A percentile compares a stretch with the other conserved stretches of the same genome.
phyloP scores from a whole-genome alignment of 2,113 vertebrate species.

The Percopsis transmontana region DNA sequence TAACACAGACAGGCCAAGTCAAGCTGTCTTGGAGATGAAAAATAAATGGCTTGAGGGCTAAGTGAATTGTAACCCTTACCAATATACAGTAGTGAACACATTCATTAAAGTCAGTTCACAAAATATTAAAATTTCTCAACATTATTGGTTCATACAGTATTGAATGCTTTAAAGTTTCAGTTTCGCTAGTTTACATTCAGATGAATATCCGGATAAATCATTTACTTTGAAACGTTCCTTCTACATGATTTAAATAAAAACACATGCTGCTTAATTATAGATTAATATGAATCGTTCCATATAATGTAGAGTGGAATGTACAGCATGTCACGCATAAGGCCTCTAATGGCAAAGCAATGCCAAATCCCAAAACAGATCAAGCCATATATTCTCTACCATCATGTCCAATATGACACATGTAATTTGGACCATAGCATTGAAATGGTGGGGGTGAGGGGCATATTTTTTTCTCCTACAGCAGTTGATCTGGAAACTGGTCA shows the following conservation, averaged over 20 bases:
- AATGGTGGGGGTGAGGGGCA: not conserved
- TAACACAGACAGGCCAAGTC: slow-evolving; percentile 44
- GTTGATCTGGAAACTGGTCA: slow-evolving; percentile 49
- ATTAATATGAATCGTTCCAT: too few relatives aligned
- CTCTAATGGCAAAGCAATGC: slow-evolving; percentile 20
- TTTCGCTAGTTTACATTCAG: not conserved
- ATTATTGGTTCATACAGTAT: slow-evolving; percentile 26
- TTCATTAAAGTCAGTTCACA: slow-evolving; percentile 45
- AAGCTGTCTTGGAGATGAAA: slow-evolving; percentile 49
- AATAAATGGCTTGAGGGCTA: slow-evolving; percentile 35
- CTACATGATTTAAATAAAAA: slow-evolving; percentile 32
- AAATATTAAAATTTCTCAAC: slow-evolving; percentile 14
- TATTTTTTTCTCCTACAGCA: not conserved
- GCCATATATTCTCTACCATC: slow-evolving; percentile 26
- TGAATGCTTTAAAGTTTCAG: slow-evolving; percentile 2
- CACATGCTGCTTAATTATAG: slow-evolving; percentile 11
- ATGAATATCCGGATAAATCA: slow-evolving; percentile 25
- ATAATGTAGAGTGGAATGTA: not conserved
- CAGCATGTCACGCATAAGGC: not conserved
- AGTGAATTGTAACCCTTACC: slow-evolving; percentile 28
- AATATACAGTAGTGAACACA: slow-evolving; percentile 12
- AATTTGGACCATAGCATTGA: slow-evolving; percentile 37
- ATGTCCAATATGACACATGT: slow-evolving; percentile 48
- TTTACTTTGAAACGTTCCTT: slow-evolving; percentile 31
- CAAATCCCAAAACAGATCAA: slow-evolving; percentile 21